These are phyloP conservation scores for Drosophila birchii DNA, from an alignment of 2,888 invertebrate genomes.

Conservation along the genomic window DNA sequence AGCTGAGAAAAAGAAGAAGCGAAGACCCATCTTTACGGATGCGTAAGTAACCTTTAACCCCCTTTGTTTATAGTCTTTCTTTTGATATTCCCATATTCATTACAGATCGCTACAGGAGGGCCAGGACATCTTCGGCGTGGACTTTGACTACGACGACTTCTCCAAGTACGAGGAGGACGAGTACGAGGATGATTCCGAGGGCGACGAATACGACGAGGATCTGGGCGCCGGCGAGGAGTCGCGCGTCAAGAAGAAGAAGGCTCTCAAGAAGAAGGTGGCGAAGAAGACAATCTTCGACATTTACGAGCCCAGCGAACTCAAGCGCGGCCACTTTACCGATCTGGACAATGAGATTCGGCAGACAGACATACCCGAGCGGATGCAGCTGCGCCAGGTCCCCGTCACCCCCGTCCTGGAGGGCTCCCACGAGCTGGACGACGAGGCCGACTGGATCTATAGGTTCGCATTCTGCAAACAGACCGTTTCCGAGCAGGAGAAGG, in stretches of 20 bases:
- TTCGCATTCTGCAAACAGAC: conserved; percentile 94
- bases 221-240: conserved; percentile 87
- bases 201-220: conserved; percentile 92
- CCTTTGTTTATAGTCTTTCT: too few relatives aligned
- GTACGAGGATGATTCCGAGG: conserved; percentile 90
- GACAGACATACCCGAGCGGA: conserved; percentile 95
- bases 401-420: conserved; percentile 93
- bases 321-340: conserved; percentile 97
- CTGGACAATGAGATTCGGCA: conserved; percentile 95
- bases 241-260: conserved; percentile 89
- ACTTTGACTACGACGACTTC: conserved; percentile 97
- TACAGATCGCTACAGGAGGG: conserved; percentile 95
- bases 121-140: conserved; percentile 99
- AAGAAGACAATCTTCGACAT: conserved; percentile 96
- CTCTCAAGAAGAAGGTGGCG: conserved; percentile 90
- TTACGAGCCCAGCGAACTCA: conserved; percentile 98
- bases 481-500: conserved; percentile 89
- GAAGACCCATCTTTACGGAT: conserved; percentile 93
- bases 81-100: not conserved
- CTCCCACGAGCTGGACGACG: conserved; percentile 95
- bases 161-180: conserved; percentile 93
- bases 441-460: conserved; percentile 98
- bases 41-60: conserved; percentile 87
- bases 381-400: conserved; percentile 95
- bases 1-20: conserved; percentile 91